These are phyloP conservation scores for Octodon degus DNA, from an alignment of 2,113 vertebrate genomes.

Conservation along the genomic window DNA sequence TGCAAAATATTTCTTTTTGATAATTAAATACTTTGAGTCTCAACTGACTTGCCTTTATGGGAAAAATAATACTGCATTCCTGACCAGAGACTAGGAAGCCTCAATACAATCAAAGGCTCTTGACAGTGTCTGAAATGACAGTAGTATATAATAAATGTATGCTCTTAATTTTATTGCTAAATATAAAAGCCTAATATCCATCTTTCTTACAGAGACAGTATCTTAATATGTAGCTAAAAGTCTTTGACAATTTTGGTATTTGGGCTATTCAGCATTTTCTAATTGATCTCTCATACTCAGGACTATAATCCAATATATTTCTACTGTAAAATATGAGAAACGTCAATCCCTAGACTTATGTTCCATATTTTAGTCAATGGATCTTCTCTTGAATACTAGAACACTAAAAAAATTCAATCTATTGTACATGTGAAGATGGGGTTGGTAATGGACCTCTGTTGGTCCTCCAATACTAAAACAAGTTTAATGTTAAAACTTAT, in stretches of 20 bases:
- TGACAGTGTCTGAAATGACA: background rate
- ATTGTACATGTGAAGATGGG: background rate
- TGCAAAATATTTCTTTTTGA: slow-evolving; percentile 9
- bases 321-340: background rate
- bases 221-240: slow-evolving; percentile 46
- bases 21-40: slow-evolving; percentile 22
- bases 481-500: background rate
- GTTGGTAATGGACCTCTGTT: background rate
- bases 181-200: slow-evolving; percentile 49
- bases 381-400: background rate
- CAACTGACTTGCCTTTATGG: slow-evolving; percentile 4
- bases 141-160: slow-evolving; percentile 34
- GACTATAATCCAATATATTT: slow-evolving; percentile 25
- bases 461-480: background rate
- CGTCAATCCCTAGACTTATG: background rate
- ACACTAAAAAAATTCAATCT: background rate
- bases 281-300: background rate
- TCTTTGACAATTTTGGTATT: slow-evolving; percentile 31
- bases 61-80: background rate
- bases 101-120: slow-evolving; percentile 9
- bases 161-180: slow-evolving; percentile 54
- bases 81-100: background rate
- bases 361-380: slow-evolving; percentile 10
- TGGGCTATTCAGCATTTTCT: background rate
- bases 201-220: background rate